Evolutionary conservation across 2,888 invertebrate species (phyloP), one percentile per base, ranked within the genome.

Genomic region (Drosophila quasianomalipes): DNA sequence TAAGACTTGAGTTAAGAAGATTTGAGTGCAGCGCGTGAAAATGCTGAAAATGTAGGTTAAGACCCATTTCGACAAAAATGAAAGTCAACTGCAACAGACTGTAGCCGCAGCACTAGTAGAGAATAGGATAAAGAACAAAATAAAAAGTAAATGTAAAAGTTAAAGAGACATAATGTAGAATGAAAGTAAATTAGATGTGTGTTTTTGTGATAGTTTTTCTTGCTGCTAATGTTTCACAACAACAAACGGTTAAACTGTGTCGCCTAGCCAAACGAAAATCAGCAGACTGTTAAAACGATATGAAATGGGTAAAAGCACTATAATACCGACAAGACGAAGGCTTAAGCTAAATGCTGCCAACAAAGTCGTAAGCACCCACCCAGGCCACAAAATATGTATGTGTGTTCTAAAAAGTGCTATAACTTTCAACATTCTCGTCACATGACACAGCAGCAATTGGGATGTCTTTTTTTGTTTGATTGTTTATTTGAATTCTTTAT

Each of bases 31-130:
- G 60, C 72, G 67, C 74, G 70, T 72, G 74, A 72, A 76, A 82
- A 82, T 65, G 65, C 68, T 71, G 66, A 61, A 68, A 78, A 86
- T 84, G 81, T 84, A 72, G 84, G 86, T 71, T 84, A 86, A 84
- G 81, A 86, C 78, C 70, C 86, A 81, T 80, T 87, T 82, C 73
- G 82, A 74, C 66, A 68, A 68, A 81, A 79, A 80, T 74, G 69
- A 67, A 70, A 58, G 28, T n/a, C 33, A 49, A 62, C 39, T 31
- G 31, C 31, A 52, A n/a, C 47, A 41, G 33, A 47, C 47, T 26
- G 26, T 47, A 26, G 9, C 35, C 61, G 22, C 59, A 49, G 30
- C 44, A 52, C 37, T 22, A 37, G 3, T 22, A 28, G 10, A 65
- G 49, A 58, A 55, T 7, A 16, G 41, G 12, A 44, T 12, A 30